Percentiles rank a stretch among this genome's conserved stretches.
Evolutionary conservation across 2,888 invertebrate genomes (phyloP).

Genomic region (Strigamia crassipes): DNA sequence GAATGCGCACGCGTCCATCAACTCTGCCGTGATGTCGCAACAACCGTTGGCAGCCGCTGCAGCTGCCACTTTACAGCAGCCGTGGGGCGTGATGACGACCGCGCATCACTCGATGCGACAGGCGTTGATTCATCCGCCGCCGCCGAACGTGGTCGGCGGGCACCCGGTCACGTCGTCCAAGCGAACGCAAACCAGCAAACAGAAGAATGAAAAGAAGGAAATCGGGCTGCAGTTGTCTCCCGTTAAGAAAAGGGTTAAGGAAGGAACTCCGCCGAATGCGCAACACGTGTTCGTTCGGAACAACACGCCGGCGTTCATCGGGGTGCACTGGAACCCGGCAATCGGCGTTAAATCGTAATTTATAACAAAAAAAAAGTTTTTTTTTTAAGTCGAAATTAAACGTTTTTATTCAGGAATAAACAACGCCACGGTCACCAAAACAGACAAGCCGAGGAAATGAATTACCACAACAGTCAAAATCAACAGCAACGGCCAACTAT

Average conservation of each 20-base stretch:
- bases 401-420: too few relatives aligned
- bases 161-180: constrained; percentile 50
- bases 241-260: constrained; percentile 95
- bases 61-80: constrained; percentile 51
- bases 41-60: constrained; percentile 50
- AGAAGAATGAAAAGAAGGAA: constrained; percentile 29
- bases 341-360: constrained; percentile 10
- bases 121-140: constrained; percentile 55
- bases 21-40: constrained; percentile 51
- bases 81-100: constrained; percentile 52
- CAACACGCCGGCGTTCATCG: constrained; percentile 50
- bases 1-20: constrained; percentile 50
- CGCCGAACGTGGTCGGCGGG: not conserved
- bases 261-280: constrained; percentile 77
- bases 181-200: constrained; percentile 49
- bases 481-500: constrained; percentile 76
- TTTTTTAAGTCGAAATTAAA: too few relatives aligned
- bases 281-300: constrained; percentile 47
- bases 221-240: constrained; percentile 76
- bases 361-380: not conserved
- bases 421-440: not conserved
- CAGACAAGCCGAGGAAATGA: not conserved
- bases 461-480: constrained; percentile 3
- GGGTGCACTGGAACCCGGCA: constrained; percentile 39
- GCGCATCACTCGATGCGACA: constrained; percentile 53